Evolutionary conservation across 2,888 invertebrate genomes (phyloP).

Genomic region (Papilio gigon): DNA sequence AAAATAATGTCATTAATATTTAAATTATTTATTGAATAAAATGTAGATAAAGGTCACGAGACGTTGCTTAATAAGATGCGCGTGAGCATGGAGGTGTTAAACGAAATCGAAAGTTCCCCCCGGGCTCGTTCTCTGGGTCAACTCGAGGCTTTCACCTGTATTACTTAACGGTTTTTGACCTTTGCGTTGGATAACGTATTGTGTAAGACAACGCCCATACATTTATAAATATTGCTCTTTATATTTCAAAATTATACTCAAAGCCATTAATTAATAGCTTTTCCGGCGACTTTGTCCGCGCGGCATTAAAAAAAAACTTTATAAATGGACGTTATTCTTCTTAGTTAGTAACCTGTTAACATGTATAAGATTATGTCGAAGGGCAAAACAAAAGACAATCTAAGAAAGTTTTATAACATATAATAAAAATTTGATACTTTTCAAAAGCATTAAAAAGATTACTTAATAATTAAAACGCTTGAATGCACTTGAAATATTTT

Average conservation of each 20-base stretch:
- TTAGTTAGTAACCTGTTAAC: no score
- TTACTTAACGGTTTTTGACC: constrained; percentile 69
- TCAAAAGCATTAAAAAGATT: not conserved
- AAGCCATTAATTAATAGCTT: not conserved
- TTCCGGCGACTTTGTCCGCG: no score
- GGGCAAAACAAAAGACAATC: no score
- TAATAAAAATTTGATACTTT: not conserved
- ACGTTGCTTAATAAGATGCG: constrained; percentile 46
- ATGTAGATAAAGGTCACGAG: constrained; percentile 61
- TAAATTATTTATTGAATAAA: constrained; percentile 17
- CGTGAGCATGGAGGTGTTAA: constrained; percentile 45
- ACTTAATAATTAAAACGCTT: constrained; percentile 8
- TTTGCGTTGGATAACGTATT: constrained; percentile 59
- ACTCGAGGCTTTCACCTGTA: constrained; percentile 66
- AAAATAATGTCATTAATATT: constrained; percentile 13
- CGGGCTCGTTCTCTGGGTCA: constrained; percentile 58
- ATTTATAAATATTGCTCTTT: constrained; percentile 44
- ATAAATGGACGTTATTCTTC: no score
- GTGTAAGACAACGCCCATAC: constrained; percentile 50
- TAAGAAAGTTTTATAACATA: not conserved
- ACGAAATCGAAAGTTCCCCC: constrained; percentile 71
- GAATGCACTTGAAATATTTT: constrained; percentile 22
- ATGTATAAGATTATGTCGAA: no score
- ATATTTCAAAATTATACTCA: constrained; percentile 12
- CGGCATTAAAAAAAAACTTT: no score